phyloP scores from a whole-genome alignment of 2,113 vertebrate genomes.

The Charadrius vociferus region DNA sequence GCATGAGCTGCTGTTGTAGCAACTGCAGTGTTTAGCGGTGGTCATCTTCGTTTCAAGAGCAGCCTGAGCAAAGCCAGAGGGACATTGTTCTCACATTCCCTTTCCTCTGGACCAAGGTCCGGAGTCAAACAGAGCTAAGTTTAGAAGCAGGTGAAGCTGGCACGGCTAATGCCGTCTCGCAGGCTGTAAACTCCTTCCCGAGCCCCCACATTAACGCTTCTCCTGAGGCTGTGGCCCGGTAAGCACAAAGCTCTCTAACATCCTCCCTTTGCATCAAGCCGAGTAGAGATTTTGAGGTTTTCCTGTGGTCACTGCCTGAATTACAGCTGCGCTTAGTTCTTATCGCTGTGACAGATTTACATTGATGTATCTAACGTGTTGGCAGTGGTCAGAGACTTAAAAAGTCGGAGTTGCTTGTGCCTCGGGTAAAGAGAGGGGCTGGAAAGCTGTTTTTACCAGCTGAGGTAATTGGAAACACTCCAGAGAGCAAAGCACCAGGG shows the following conservation, averaged over 20 bases:
- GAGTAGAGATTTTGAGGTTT: conserved; percentile 52
- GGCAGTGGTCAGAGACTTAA: neutral
- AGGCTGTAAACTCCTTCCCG: neutral
- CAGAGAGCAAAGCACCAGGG: neutral
- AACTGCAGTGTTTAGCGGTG: conserved; percentile 15
- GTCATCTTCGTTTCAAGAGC: neutral
- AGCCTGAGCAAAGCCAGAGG: neutral
- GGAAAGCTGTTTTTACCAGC: neutral
- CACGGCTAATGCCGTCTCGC: neutral
- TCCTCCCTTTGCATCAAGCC: neutral
- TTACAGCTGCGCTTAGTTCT: neutral
- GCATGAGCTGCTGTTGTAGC: conserved; percentile 51
- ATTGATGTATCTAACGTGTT: neutral
- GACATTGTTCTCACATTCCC: neutral
- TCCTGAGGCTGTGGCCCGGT: neutral
- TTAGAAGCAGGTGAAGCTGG: conserved; percentile 2
- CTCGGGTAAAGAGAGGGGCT: neutral
- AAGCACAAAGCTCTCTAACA: neutral
- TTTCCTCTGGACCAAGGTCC: neutral
- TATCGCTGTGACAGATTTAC: neutral
- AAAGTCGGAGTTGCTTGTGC: neutral
- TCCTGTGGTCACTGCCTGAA: conserved; percentile 46
- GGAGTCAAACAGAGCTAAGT: neutral
- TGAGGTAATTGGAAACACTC: neutral
- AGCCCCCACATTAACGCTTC: rapidly evolving